A percentile compares a stretch with the other conserved stretches of the same genome.
Evolutionary conservation across 2,797 vertebrate genomes (phyloP).

Genomic region (Graptemys geographica): DNA sequence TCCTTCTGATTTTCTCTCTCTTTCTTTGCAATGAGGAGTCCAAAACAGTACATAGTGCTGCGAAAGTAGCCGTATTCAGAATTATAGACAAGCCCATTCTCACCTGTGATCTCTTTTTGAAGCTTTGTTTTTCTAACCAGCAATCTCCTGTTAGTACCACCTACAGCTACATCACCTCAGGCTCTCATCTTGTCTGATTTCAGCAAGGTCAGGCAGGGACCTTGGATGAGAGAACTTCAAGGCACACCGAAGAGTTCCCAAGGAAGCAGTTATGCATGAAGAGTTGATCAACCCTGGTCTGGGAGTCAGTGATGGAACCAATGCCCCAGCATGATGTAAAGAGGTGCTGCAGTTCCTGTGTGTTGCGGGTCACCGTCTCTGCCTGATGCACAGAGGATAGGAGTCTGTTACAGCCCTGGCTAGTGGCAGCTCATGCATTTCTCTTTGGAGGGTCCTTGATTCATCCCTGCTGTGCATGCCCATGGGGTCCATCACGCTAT

Average conservation of each 20-base stretch:
- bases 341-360: neutral
- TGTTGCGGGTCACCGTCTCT: neutral
- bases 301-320: neutral
- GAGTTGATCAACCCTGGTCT: neutral
- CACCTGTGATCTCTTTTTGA: neutral
- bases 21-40: neutral
- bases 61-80: neutral
- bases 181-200: neutral
- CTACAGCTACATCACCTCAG: neutral
- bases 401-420: rapidly evolving
- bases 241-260: neutral
- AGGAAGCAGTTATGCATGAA: rapidly evolving
- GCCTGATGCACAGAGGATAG: rapidly evolving
- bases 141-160: neutral
- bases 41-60: neutral
- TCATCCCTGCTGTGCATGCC: too few relatives aligned
- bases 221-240: neutral
- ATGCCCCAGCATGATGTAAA: neutral
- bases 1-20: slow-evolving; percentile 28
- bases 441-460: neutral
- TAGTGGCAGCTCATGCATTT: neutral
- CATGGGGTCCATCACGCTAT: neutral
- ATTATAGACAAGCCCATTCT: neutral
- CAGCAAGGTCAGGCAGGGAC: neutral
- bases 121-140: neutral